These are phyloP conservation scores for Spilogale gracilis DNA, from an alignment of 2,113 vertebrate species.

Conservation along the genomic window DNA sequence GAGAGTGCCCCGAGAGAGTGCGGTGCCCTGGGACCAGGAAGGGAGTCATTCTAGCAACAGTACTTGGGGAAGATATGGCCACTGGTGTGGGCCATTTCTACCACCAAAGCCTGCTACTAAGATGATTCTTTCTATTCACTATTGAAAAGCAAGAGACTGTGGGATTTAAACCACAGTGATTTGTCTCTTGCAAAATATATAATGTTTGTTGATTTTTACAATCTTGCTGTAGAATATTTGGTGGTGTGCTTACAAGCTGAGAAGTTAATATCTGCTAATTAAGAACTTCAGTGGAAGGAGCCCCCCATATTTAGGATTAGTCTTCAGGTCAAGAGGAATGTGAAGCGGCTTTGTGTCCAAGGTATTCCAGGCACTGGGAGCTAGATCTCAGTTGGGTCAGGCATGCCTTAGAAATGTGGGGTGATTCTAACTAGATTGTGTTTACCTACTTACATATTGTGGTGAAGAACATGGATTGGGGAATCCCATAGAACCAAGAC, in stretches of 20 bases:
- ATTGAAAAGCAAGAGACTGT: not conserved
- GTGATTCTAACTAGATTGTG: not conserved
- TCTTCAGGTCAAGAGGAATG: not conserved
- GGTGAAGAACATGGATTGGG: not conserved
- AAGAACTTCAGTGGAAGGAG: not conserved
- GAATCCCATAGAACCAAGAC: not conserved
- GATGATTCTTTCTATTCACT: not conserved
- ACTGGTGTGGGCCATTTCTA: not conserved
- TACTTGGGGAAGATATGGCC: not conserved
- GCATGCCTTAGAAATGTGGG: not conserved
- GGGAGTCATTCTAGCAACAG: not conserved
- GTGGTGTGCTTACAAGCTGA: not conserved
- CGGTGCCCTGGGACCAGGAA: not conserved
- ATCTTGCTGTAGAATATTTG: not conserved
- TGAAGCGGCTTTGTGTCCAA: not conserved
- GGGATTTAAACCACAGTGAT: not conserved
- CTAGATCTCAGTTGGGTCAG: not conserved
- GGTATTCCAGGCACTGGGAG: not conserved
- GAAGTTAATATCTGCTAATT: not conserved
- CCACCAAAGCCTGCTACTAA: not conserved
- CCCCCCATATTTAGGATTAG: not conserved
- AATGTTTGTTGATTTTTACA: not conserved
- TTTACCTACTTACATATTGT: not conserved
- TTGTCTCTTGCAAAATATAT: not conserved
- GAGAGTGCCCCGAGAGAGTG: not conserved